A percentile compares a stretch with the other conserved stretches of the same genome.
Conservation (phyloP, 2,888 invertebrate species). For the Drosophila borealis region DNA sequence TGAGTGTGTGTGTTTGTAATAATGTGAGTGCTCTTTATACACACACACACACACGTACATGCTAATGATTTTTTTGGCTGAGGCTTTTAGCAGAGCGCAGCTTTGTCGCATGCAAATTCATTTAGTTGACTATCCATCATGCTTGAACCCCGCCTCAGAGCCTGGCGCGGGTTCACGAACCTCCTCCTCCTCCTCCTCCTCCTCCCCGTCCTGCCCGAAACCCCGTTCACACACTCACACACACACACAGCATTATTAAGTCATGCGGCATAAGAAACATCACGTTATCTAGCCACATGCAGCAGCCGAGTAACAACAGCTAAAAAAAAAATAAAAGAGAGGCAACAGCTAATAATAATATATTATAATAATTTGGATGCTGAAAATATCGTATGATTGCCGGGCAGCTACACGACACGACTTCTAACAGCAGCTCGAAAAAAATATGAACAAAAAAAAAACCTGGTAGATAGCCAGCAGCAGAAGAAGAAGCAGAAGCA, state of each 20-base stretch:
- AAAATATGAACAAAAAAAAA: slow-evolving; percentile 33
- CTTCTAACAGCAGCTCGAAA: slow-evolving; percentile 57
- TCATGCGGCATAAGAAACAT: slow-evolving; percentile 30
- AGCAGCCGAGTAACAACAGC: slow-evolving; percentile 34
- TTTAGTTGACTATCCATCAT: slow-evolving; percentile 69
- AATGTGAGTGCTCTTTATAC: slow-evolving; percentile 20
- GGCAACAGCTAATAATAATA: slow-evolving; percentile 81
- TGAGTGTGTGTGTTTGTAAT: slow-evolving; percentile 29
- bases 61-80: slow-evolving; percentile 51
- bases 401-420: slow-evolving; percentile 66
- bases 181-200: not conserved
- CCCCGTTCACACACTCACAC: no score
- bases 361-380: slow-evolving; percentile 84
- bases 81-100: slow-evolving; percentile 69
- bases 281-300: slow-evolving; percentile 55
- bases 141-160: slow-evolving; percentile 19
- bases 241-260: slow-evolving; percentile 27
- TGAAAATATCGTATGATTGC: slow-evolving; percentile 83
- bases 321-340: slow-evolving; percentile 30
- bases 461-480: slow-evolving; percentile 12
- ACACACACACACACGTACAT: slow-evolving; percentile 17
- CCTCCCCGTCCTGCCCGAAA: not conserved
- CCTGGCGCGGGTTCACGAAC: slow-evolving; percentile 49
- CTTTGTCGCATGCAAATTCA: slow-evolving; percentile 72
- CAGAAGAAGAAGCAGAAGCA: slow-evolving; percentile 4